These are phyloP conservation scores for Trachelus tabidus DNA, from an alignment of 2,888 invertebrate species.

Conservation along the genomic window DNA sequence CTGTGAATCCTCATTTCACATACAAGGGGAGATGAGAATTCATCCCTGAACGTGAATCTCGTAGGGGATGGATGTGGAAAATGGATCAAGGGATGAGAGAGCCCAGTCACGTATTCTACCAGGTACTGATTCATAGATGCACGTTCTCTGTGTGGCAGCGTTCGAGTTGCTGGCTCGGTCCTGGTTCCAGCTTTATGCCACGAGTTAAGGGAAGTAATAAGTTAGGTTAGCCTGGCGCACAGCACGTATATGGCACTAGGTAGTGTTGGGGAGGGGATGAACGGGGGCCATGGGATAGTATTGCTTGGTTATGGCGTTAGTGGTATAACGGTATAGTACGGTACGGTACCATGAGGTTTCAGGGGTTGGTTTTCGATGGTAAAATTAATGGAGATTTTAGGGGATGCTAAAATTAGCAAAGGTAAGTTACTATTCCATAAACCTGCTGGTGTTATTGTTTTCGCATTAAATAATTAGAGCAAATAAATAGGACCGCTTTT, in stretches of 20 bases:
- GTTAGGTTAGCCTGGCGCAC: conserved; percentile 42
- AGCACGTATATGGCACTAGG: conserved; percentile 31
- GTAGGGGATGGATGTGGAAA: not conserved
- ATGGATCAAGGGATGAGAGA: not conserved
- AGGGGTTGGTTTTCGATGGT: not conserved
- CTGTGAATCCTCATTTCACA: not conserved
- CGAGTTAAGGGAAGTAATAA: conserved; percentile 44
- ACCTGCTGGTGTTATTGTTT: not conserved
- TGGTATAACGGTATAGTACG: not conserved
- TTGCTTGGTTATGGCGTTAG: too few relatives aligned
- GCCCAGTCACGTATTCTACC: not conserved
- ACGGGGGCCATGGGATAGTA: not conserved
- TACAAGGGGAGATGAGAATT: not conserved
- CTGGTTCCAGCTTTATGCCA: conserved; percentile 32
- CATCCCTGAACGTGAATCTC: not conserved
- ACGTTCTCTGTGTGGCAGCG: not conserved
- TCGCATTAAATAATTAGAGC: not conserved
- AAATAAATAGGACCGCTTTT: not conserved
- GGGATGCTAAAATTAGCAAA: not conserved
- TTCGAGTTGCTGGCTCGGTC: not conserved
- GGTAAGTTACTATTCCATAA: not conserved
- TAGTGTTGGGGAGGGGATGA: conserved; percentile 10
- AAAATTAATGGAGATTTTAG: not conserved
- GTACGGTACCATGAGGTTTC: not conserved
- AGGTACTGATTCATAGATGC: not conserved